Percentiles rank a stretch among this genome's conserved stretches.
Evolutionary conservation across 2,888 invertebrate genomes (phyloP).

Genomic region (Dichetophora obliterata): DNA sequence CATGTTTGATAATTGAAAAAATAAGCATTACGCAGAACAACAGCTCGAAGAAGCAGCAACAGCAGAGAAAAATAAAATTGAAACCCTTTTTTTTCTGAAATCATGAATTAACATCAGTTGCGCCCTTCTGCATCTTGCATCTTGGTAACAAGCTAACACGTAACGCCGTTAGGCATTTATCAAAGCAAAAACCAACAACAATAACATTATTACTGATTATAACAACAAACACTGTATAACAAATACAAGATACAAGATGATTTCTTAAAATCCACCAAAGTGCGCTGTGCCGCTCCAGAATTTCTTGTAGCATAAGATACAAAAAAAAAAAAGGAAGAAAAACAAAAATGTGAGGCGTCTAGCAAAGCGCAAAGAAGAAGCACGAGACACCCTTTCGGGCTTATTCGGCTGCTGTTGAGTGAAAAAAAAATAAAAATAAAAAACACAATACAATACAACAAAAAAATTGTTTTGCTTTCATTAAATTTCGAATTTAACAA

Average conservation of each 20-base stretch:
- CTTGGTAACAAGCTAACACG: not conserved
- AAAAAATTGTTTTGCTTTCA: no score
- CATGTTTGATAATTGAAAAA: slow-evolving; percentile 26
- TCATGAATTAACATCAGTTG: not conserved
- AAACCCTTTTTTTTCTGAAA: not conserved
- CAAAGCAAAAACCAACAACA: not conserved
- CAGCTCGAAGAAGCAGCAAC: not conserved
- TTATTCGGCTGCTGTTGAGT: no score
- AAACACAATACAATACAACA: no score
- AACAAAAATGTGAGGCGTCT: not conserved
- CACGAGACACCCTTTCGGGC: no score
- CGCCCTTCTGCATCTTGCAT: not conserved
- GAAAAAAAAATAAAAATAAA: no score
- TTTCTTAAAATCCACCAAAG: not conserved
- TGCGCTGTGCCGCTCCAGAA: not conserved
- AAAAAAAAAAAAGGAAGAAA: not conserved
- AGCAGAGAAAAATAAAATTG: not conserved
- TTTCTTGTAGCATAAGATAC: not conserved
- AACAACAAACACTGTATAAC: not conserved
- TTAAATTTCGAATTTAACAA: no score
- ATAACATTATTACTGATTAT: not conserved
- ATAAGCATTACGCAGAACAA: slow-evolving; percentile 8
- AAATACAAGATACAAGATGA: not conserved
- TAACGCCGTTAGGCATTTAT: slow-evolving; percentile 11
- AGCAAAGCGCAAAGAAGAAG: not conserved